phyloP scores from a whole-genome alignment of 2,888 invertebrate species.

The Zhuqinia jingwanae region DNA sequence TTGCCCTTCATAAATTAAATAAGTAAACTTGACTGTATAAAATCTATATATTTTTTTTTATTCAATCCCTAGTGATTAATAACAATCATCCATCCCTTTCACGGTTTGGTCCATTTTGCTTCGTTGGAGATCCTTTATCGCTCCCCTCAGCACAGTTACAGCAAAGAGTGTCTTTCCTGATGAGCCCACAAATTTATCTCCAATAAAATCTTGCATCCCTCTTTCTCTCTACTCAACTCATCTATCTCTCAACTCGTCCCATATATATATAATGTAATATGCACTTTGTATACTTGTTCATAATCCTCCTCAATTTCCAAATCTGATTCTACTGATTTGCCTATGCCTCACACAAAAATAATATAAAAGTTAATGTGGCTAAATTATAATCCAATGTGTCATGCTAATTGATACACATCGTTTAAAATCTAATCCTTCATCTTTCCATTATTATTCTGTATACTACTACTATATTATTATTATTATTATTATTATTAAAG shows the following conservation, averaged over 20 bases:
- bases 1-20: too few species aligned
- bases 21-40: background rate
- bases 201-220: constrained; percentile 34
- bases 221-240: background rate
- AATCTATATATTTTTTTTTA: constrained; percentile 7
- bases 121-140: constrained; percentile 36
- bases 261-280: too few species aligned
- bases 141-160: constrained; percentile 41
- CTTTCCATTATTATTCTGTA: too few species aligned
- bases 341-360: constrained; percentile 1
- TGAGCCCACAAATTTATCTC: constrained; percentile 51
- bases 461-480: background rate
- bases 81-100: constrained; percentile 38
- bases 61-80: constrained; percentile 51
- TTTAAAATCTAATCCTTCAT: constrained; percentile 72
- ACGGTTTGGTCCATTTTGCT: constrained; percentile 27
- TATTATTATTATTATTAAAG: too few species aligned
- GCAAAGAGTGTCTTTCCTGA: constrained; percentile 14
- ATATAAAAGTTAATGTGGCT: constrained; percentile 62
- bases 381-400: constrained; percentile 75
- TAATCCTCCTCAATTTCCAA: constrained; percentile 21
- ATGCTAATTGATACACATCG: constrained; percentile 74
- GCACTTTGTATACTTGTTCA: constrained; percentile 8
- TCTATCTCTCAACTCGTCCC: background rate
- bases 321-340: constrained; percentile 13